These are phyloP conservation scores for Bombus fervidus DNA, from an alignment of 1,140 invertebrate species.

Conservation along the genomic window DNA sequence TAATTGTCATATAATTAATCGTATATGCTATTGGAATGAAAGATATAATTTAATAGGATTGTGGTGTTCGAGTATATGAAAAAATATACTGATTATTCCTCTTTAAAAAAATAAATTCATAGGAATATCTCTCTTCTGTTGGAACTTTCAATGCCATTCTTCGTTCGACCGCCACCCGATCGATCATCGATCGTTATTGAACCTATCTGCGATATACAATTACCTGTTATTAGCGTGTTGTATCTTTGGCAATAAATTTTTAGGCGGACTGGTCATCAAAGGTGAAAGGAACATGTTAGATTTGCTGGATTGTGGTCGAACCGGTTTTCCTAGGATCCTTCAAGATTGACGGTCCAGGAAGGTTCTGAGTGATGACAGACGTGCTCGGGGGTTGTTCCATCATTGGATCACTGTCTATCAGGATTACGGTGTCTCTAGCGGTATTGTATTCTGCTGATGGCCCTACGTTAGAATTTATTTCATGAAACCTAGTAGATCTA, in stretches of 20 bases:
- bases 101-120: conserved; percentile 34
- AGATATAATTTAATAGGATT: neutral
- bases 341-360: conserved; percentile 83
- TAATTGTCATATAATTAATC: neutral
- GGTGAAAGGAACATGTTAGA: conserved; percentile 72
- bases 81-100: conserved; percentile 21
- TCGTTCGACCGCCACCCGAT: neutral
- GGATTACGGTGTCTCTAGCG: conserved; percentile 83
- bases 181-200: conserved; percentile 3
- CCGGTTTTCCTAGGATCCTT: conserved; percentile 82
- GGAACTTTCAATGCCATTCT: neutral
- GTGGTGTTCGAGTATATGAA: neutral
- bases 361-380: conserved; percentile 71
- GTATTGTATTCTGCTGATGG: conserved; percentile 79
- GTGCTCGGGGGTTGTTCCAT: conserved; percentile 73
- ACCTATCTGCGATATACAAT: neutral
- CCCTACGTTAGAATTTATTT: conserved; percentile 18
- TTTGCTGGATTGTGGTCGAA: conserved; percentile 79
- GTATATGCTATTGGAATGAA: neutral
- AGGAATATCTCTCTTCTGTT: conserved; percentile 10
- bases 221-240: conserved; percentile 32
- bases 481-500: neutral
- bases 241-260: neutral
- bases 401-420: conserved; percentile 85
- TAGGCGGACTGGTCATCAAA: conserved; percentile 41